A percentile compares a stretch with the other conserved stretches of the same genome.
phyloP scores from a whole-genome alignment of 2,113 vertebrate species.

The Trichechus manatus region DNA sequence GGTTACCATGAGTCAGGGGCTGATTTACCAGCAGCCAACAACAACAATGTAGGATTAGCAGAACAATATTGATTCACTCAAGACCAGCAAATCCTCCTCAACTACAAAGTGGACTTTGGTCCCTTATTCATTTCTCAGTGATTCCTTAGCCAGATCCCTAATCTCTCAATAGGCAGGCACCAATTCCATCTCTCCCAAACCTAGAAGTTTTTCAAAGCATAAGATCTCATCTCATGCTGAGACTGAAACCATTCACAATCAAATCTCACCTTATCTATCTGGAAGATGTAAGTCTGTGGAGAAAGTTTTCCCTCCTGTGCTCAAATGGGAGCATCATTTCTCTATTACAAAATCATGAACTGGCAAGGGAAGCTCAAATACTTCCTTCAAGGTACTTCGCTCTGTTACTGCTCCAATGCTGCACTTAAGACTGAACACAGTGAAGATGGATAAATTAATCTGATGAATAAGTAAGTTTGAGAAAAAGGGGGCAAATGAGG shows the following conservation, averaged over 20 bases:
- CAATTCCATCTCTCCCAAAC: background rate
- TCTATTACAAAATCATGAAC: background rate
- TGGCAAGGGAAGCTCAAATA: background rate
- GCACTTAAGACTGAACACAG: background rate
- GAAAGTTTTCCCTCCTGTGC: background rate
- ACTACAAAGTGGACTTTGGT: background rate
- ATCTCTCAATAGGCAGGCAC: background rate
- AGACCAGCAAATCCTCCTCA: background rate
- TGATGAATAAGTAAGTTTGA: background rate
- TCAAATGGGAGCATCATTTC: background rate
- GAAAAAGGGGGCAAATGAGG: background rate
- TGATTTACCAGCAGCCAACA: background rate
- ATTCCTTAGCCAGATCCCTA: background rate
- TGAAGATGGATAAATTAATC: background rate
- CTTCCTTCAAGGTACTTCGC: background rate
- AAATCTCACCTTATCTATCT: background rate
- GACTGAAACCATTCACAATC: background rate
- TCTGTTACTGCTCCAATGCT: background rate
- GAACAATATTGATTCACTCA: background rate
- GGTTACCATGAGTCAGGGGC: too few species aligned
- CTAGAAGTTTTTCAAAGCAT: slow-evolving; percentile 14
- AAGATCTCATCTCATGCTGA: background rate
- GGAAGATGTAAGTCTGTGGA: background rate
- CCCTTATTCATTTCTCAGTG: background rate
- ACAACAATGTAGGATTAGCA: background rate